Conservation (phyloP, 2,113 vertebrate genomes). For the Eclectus roratus region DNA sequence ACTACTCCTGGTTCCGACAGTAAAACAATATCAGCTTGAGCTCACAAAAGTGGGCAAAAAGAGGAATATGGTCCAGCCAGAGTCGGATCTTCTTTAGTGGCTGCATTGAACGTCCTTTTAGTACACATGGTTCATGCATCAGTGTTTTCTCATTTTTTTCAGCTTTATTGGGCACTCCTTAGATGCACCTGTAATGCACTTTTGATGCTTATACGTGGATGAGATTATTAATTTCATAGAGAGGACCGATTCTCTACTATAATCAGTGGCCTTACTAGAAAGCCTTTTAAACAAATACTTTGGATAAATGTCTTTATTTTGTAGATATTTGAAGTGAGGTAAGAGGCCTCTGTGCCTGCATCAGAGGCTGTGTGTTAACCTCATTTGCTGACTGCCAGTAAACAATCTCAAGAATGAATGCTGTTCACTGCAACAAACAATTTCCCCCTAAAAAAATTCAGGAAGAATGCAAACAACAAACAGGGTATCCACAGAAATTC, state of each 20-base stretch:
- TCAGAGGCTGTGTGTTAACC: neutral
- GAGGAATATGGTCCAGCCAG: neutral
- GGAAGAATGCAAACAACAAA: neutral
- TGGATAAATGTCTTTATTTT: neutral
- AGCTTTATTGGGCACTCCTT: neutral
- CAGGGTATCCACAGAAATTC: neutral
- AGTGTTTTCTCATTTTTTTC: neutral
- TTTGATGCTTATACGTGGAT: neutral
- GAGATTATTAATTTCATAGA: neutral
- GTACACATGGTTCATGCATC: neutral
- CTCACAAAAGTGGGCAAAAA: neutral
- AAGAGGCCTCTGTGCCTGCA: neutral
- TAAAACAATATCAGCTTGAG: neutral
- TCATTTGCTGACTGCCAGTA: neutral
- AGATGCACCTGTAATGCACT: neutral
- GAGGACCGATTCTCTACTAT: neutral
- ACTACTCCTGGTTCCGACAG: neutral
- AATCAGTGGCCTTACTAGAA: neutral
- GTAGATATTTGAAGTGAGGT: neutral
- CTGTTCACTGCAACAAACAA: neutral
- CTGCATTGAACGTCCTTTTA: neutral
- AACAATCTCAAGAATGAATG: neutral
- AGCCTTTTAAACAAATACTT: neutral
- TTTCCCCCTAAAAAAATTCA: neutral
- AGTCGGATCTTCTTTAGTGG: neutral